Conservation (phyloP, 2,888 invertebrate species). For the Agonopterix subpropinquella region DNA sequence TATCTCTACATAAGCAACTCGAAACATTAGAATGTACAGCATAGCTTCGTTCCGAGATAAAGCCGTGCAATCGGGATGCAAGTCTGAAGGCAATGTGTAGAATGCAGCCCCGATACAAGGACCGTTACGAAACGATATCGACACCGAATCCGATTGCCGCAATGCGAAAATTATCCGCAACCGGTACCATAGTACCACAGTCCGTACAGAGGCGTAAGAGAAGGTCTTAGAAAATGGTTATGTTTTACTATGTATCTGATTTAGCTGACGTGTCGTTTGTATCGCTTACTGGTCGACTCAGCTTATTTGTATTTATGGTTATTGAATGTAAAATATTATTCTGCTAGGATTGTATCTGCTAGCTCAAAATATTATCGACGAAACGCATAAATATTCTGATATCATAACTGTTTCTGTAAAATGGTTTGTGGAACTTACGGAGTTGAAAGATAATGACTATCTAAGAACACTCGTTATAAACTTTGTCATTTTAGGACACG, state of each 20-base stretch:
- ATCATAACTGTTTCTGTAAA: neutral
- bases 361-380: slow-evolving; percentile 8
- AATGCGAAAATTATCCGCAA: slow-evolving; percentile 69
- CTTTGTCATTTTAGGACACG: slow-evolving; percentile 7
- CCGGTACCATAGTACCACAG: slow-evolving; percentile 12
- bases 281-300: slow-evolving; percentile 50
- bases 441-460: neutral
- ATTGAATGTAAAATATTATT: slow-evolving; percentile 33
- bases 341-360: slow-evolving; percentile 7
- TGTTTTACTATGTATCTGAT: slow-evolving; percentile 67
- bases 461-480: slow-evolving; percentile 1
- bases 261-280: slow-evolving; percentile 62
- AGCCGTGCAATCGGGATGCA: slow-evolving; percentile 42
- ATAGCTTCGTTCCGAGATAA: slow-evolving; percentile 27
- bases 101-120: slow-evolving; percentile 55
- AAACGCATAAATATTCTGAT: slow-evolving; percentile 5
- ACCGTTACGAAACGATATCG: slow-evolving; percentile 65
- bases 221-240: slow-evolving; percentile 58
- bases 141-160: slow-evolving; percentile 61
- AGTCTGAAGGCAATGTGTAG: slow-evolving; percentile 45
- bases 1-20: too few relatives aligned
- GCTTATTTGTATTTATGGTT: slow-evolving; percentile 52
- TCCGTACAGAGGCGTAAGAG: slow-evolving; percentile 47
- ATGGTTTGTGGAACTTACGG: neutral
- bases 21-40: too few relatives aligned